These are phyloP conservation scores for Drosophila macrospina DNA, from an alignment of 2,888 invertebrate species.

Conservation along the genomic window DNA sequence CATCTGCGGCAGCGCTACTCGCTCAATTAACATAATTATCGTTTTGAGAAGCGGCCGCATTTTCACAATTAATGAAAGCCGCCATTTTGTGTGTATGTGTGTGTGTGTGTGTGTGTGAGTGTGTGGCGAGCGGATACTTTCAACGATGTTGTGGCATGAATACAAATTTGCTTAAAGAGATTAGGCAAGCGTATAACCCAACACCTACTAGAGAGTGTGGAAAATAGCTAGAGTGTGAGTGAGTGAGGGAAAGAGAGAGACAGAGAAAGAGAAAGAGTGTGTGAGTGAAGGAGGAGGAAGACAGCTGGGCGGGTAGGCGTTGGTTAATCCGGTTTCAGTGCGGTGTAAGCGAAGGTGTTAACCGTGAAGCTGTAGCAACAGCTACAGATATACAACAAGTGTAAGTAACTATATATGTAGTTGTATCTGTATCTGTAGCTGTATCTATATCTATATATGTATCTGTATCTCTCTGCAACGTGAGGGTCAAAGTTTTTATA, in stretches of 20 bases:
- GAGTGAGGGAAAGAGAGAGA: not conserved
- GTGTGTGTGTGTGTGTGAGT: constrained; percentile 23
- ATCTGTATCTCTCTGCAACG: constrained; percentile 28
- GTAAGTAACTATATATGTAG: constrained; percentile 1
- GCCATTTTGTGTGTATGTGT: constrained; percentile 59
- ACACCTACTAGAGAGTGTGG: constrained; percentile 41
- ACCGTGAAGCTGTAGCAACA: constrained; percentile 57
- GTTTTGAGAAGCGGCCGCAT: constrained; percentile 53
- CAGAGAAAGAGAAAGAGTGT: not conserved
- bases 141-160: constrained; percentile 16
- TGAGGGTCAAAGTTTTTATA: constrained; percentile 78
- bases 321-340: constrained; percentile 62
- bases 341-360: constrained; percentile 73
- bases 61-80: constrained; percentile 74
- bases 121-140: constrained; percentile 7
- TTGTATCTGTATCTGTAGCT: not conserved
- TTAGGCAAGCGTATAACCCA: constrained; percentile 42
- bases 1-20: constrained; percentile 24
- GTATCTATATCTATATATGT: no score
- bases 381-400: not conserved
- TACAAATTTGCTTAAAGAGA: constrained; percentile 47
- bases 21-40: constrained; percentile 77
- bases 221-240: not conserved
- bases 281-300: not conserved
- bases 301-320: constrained; percentile 41